A percentile compares a stretch with the other conserved stretches of the same genome.
Conservation (phyloP, 35 echinoderm and acorn worm genomes). For the Ptychodera flava region DNA sequence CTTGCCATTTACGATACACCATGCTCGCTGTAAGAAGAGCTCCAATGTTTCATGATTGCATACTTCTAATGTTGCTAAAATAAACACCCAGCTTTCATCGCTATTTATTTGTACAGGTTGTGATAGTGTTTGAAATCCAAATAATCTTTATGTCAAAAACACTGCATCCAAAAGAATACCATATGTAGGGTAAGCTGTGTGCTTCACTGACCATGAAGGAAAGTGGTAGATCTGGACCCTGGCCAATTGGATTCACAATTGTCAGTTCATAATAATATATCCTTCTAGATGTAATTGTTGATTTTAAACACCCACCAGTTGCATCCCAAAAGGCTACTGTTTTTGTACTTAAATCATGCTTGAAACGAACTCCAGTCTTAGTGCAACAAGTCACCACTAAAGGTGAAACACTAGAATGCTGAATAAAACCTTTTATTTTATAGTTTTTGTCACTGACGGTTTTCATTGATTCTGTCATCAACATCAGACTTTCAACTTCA, state of each 20-base stretch:
- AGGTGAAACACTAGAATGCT: neutral
- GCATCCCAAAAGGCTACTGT: constrained; percentile 31
- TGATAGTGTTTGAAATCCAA: neutral
- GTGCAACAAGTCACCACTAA: constrained; percentile 15
- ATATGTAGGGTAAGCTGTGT: constrained; percentile 17
- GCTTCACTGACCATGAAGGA: constrained; percentile 16
- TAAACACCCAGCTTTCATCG: constrained; percentile 21
- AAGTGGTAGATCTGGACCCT: constrained; percentile 12
- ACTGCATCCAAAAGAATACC: constrained; percentile 15
- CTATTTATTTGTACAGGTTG: constrained; percentile 27
- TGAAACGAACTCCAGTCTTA: constrained; percentile 9
- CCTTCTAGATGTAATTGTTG: constrained; percentile 15
- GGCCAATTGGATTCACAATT: neutral
- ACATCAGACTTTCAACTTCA: constrained; percentile 15
- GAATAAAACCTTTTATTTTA: constrained; percentile 13
- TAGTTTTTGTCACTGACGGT: neutral
- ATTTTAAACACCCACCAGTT: constrained; percentile 21
- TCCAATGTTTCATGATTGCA: constrained; percentile 14
- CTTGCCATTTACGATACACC: constrained; percentile 12
- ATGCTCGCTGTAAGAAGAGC: constrained; percentile 9
- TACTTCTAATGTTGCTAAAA: constrained; percentile 6
- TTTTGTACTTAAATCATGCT: constrained; percentile 25
- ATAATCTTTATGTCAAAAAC: constrained; percentile 15
- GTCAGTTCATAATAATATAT: constrained; percentile 25
- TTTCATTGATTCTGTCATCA: constrained; percentile 3